A percentile compares a stretch with the other conserved stretches of the same genome.
These are phyloP conservation scores for Gari tellinella DNA, from an alignment of 2,888 invertebrate species.

Conservation along the genomic window DNA sequence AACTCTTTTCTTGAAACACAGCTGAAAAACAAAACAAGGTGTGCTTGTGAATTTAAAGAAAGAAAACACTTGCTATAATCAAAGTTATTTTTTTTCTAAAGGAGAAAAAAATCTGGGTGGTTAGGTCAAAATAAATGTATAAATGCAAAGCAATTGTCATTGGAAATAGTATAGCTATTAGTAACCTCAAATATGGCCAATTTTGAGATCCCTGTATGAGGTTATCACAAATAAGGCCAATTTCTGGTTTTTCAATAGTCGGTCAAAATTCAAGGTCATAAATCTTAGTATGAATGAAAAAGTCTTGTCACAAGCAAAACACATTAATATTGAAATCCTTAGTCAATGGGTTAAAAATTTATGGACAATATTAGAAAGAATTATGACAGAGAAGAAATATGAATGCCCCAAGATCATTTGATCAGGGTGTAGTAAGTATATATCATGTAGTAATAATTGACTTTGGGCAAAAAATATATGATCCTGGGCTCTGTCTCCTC, in stretches of 20 bases:
- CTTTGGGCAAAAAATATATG: conserved; percentile 8
- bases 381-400: conserved; percentile 6
- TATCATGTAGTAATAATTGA: conserved; percentile 5
- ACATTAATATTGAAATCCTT: conserved; percentile 8
- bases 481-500: conserved; percentile 6
- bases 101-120: conserved; percentile 6
- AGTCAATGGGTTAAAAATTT: conserved; percentile 8
- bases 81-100: conserved; percentile 6
- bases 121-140: conserved; percentile 8
- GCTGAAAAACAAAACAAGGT: neutral
- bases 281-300: conserved; percentile 5
- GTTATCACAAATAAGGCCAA: conserved; percentile 8
- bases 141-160: conserved; percentile 8
- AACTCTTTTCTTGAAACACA: too few relatives aligned
- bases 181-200: conserved; percentile 8
- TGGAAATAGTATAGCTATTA: conserved; percentile 6
- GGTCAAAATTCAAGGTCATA: conserved; percentile 5
- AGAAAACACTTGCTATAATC: conserved; percentile 8
- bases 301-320: conserved; percentile 8
- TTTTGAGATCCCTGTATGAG: conserved; percentile 8
- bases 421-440: conserved; percentile 6
- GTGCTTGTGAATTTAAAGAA: conserved; percentile 8
- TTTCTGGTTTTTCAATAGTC: conserved; percentile 6
- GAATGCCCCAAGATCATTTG: conserved; percentile 6
- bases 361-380: conserved; percentile 5